Percentiles rank a stretch among this genome's conserved stretches.
Evolutionary conservation across 2,888 invertebrate species (phyloP).

Genomic region (Dryomyza anilis): DNA sequence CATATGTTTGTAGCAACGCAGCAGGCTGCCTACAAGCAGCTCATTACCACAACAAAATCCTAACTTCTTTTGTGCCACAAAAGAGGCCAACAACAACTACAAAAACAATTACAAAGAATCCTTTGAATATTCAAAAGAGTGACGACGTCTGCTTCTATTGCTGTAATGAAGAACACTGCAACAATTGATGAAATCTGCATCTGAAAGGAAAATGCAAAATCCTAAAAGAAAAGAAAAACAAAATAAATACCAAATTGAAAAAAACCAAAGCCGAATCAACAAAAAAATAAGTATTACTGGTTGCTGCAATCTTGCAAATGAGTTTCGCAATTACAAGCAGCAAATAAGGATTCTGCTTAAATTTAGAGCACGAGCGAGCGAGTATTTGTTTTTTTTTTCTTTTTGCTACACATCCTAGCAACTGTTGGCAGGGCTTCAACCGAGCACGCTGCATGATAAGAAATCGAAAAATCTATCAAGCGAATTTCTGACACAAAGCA

Average conservation of each 20-base stretch:
- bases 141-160: neutral
- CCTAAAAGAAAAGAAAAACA: neutral
- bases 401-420: neutral
- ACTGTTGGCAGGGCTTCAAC: neutral
- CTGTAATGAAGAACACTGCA: neutral
- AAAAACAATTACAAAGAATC: neutral
- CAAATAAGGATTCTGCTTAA: too few relatives aligned
- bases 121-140: neutral
- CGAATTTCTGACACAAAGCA: neutral
- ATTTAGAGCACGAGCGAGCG: neutral
- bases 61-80: too few relatives aligned
- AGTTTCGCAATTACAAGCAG: too few relatives aligned
- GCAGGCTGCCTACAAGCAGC: too few relatives aligned
- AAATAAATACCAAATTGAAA: neutral
- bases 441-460: neutral
- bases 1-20: too few relatives aligned
- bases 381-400: neutral
- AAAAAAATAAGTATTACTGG: neutral
- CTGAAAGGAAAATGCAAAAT: neutral
- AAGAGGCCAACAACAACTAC: neutral
- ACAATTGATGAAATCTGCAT: neutral
- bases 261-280: neutral
- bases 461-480: neutral
- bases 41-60: too few relatives aligned
- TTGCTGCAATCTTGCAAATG: neutral